Base-by-base conservation (phyloP, 2,888 invertebrate genomes). In the Drosophila barbarae region DNA sequence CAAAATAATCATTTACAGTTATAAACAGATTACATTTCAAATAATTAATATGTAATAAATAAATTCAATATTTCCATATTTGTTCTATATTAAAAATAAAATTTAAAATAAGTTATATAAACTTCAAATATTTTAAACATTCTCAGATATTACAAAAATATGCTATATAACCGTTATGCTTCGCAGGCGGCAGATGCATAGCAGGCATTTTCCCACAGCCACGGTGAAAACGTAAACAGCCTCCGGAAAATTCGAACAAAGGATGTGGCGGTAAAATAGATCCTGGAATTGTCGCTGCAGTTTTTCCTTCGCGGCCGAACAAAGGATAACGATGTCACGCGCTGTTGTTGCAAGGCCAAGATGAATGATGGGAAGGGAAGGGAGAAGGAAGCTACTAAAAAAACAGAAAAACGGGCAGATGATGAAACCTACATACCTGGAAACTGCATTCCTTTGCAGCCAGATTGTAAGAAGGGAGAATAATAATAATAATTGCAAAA, bases 301-400 rank as follows among this genome's bases (percentile, higher is more conserved):
- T 76, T 69, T 44, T 60, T 47, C 49, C 46, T 51, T 49, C 13
- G 21, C 15, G 56, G 34, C 15, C 46, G 51, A 34, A 80, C 74
- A 85, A 85, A 73, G 84, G 84, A 69, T 71, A 83, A 79, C 83
- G 67, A 77, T 78, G 77, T 85, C 77, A 78, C 85, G 77, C 77
- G 85, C 85, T 74, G 85, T 63, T 74, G 77, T 56, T 78, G 80
- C 77, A 73, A 66, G 52, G 50, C 54, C 38, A 44, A 50, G 53
- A 55, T 38, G 28, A 36, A 21, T 0, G 23, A 38, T 46, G 44
- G 46, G 30, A 39, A 47, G 12, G 34, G 44, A 30, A 44, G 42
- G 57, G 34, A 15, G 23, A 21, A 10, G 34, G 2, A 30, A 47
- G 51, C 28, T 30, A 30, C 42, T 34, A 52, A 18, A 50, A 34